phyloP scores from a whole-genome alignment of 2,888 invertebrate species.

The Harpalus rufipes region DNA sequence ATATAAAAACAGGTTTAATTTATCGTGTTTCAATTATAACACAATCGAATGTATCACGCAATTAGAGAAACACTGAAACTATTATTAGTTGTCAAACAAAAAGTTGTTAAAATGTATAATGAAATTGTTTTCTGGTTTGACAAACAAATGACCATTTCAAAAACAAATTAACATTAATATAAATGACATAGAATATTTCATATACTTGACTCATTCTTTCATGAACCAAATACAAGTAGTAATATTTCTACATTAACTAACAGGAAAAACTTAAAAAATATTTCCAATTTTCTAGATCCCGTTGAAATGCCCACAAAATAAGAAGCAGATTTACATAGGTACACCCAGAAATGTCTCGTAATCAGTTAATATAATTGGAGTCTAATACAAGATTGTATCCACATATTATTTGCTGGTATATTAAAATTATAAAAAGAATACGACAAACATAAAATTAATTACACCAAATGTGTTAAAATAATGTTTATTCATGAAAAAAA shows the following conservation, averaged over 20 bases:
- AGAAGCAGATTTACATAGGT: too few species aligned
- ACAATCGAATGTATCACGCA: neutral
- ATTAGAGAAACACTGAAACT: neutral
- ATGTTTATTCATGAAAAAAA: too few species aligned
- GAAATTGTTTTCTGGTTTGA: neutral
- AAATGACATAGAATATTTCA: neutral
- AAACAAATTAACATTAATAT: neutral
- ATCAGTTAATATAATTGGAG: too few species aligned
- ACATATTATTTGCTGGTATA: too few species aligned
- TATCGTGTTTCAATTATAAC: neutral
- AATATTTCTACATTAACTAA: neutral
- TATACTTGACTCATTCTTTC: neutral
- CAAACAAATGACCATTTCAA: neutral
- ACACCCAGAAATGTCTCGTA: too few species aligned
- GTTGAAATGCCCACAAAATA: too few species aligned
- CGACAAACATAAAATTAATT: too few species aligned
- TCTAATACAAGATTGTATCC: too few species aligned
- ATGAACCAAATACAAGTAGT: neutral
- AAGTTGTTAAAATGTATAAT: constrained; percentile 1
- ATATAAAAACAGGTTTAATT: constrained; percentile 11
- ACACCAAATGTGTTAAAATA: too few species aligned
- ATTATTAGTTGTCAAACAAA: neutral
- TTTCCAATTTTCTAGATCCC: too few species aligned
- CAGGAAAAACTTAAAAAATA: neutral
- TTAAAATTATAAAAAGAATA: too few species aligned